A percentile compares a stretch with the other conserved stretches of the same genome.
Conservation (phyloP, 1,140 invertebrate species). For the Meloidogyne chitwoodi region DNA sequence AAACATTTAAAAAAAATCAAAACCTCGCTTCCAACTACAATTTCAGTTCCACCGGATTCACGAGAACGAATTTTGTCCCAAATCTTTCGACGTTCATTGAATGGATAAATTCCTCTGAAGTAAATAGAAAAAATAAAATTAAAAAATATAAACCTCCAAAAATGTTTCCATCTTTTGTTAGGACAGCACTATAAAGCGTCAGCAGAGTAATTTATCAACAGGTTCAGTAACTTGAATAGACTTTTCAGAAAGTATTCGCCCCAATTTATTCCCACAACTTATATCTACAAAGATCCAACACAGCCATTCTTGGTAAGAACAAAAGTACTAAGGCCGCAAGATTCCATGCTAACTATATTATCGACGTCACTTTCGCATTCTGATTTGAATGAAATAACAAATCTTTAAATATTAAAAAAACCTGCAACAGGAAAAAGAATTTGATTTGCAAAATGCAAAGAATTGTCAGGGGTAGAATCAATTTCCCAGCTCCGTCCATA, state of each 20-base stretch:
- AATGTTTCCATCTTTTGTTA: slow-evolving; percentile 80
- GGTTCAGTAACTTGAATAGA: slow-evolving; percentile 67
- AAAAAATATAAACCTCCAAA: slow-evolving; percentile 91
- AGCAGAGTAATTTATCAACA: slow-evolving; percentile 80
- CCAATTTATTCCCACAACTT: slow-evolving; percentile 58
- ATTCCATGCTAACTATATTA: neutral
- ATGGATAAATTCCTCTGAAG: slow-evolving; percentile 83
- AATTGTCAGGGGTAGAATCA: slow-evolving; percentile 4
- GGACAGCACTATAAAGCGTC: slow-evolving; percentile 84
- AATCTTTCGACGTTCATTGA: slow-evolving; percentile 84
- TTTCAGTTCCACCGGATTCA: slow-evolving; percentile 58
- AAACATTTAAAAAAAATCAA: too few relatives aligned
- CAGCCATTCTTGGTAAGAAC: neutral
- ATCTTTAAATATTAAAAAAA: neutral
- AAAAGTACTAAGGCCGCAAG: neutral
- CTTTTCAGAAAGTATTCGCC: slow-evolving; percentile 80
- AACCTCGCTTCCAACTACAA: slow-evolving; percentile 64
- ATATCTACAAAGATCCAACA: slow-evolving; percentile 46
- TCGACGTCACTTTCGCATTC: neutral
- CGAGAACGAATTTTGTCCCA: slow-evolving; percentile 93
- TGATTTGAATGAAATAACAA: neutral
- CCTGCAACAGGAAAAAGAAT: neutral
- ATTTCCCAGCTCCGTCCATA: slow-evolving; percentile 90
- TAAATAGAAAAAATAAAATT: slow-evolving; percentile 64
- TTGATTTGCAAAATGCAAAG: slow-evolving; percentile 15